These are phyloP conservation scores for Mormyrops attenuatus DNA, from an alignment of 2,797 vertebrate genomes.

Conservation along the genomic window DNA sequence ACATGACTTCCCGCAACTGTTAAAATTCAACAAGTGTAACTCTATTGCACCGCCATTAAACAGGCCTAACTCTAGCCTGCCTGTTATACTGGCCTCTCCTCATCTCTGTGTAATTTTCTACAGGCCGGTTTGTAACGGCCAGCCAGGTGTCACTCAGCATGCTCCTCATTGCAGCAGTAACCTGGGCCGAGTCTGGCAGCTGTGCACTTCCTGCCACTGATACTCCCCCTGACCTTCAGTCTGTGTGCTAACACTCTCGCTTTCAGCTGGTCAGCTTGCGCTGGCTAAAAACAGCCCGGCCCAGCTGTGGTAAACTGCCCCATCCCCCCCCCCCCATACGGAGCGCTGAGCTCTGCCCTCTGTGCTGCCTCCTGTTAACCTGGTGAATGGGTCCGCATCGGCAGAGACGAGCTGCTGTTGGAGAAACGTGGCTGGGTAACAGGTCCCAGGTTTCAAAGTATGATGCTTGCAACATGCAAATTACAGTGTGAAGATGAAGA, in stretches of 20 bases:
- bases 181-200: slow-evolving; percentile 66
- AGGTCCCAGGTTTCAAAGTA: background rate
- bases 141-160: slow-evolving; percentile 70
- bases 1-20: background rate
- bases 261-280: background rate
- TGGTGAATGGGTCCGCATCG: background rate
- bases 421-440: background rate
- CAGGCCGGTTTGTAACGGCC: slow-evolving; percentile 47
- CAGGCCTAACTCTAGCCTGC: background rate
- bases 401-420: background rate
- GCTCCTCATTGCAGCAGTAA: slow-evolving; percentile 67
- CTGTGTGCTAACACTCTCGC: slow-evolving; percentile 32
- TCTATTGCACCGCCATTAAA: background rate
- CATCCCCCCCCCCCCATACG: background rate
- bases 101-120: background rate
- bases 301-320: background rate
- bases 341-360: background rate
- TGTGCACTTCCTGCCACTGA: slow-evolving; percentile 76
- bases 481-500: background rate
- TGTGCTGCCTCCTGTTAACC: background rate
- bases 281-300: slow-evolving; percentile 20
- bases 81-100: background rate
- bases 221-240: slow-evolving; percentile 80
- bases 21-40: background rate
- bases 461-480: background rate